Evolutionary conservation across 2,797 vertebrate genomes (phyloP).

Genomic region (Rhinichthys osculus): DNA sequence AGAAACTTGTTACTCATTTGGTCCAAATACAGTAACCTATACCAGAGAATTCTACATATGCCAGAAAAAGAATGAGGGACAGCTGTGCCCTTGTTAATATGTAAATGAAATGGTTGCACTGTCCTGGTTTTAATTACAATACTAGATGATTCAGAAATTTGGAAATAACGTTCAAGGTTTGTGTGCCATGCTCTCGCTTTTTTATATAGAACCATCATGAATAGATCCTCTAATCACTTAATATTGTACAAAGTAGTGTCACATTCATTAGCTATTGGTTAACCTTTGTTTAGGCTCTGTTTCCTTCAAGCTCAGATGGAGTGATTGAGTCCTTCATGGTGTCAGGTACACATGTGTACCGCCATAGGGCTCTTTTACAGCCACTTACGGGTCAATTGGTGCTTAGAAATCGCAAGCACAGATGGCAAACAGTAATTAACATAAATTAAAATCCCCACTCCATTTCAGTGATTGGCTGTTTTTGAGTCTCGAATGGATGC

Average conservation of each 20-base stretch:
- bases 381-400: constrained; percentile 34
- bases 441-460: constrained; percentile 27
- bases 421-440: constrained; percentile 36
- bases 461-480: constrained; percentile 9
- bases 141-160: constrained; percentile 3
- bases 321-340: constrained; percentile 25
- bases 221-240: neutral
- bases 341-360: constrained; percentile 18
- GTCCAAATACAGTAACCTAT: neutral
- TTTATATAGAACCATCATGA: constrained; percentile 9
- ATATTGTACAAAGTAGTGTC: constrained; percentile 12
- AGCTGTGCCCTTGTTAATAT: constrained; percentile 33
- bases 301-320: constrained; percentile 30
- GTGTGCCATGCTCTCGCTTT: neutral
- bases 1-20: neutral
- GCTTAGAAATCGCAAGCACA: constrained; percentile 35
- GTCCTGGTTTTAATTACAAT: constrained; percentile 22
- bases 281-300: constrained; percentile 25
- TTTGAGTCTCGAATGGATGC: constrained; percentile 8
- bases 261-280: constrained; percentile 17
- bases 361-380: constrained; percentile 20
- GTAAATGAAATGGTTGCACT: constrained; percentile 17
- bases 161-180: constrained; percentile 12
- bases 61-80: constrained; percentile 16
- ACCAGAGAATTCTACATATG: neutral